Base-by-base conservation (phyloP, 2,888 invertebrate genomes). In the Liodrosophila aerea region DNA sequence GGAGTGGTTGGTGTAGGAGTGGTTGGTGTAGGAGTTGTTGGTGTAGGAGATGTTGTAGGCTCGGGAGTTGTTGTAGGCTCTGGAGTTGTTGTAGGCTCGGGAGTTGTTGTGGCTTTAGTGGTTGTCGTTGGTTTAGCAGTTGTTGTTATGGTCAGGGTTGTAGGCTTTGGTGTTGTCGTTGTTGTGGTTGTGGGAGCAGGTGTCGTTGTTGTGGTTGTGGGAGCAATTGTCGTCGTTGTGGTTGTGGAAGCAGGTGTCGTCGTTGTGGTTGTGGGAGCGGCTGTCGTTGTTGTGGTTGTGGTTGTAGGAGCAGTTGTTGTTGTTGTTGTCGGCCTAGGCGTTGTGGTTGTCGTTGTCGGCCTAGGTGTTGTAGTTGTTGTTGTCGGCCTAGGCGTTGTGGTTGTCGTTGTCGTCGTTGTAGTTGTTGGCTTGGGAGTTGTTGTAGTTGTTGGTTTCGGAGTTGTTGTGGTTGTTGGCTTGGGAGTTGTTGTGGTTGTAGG, bases 141-240 rank as follows among this genome's bases (percentile, higher is more conserved):
- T 15, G 39, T 30, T 12, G n/a, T n/a, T n/a, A n/a, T n/a, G n/a
- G n/a, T n/a, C n/a, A n/a, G n/a, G n/a, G 30, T 15, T 9, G 51
- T 43, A 29, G 54, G 3, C 4, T 22, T 22, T 37, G 8, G 56
- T 11, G 22, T 22, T 11, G 11, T 40, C 0, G 11, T n/a, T 2
- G 22, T n/a, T 11, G 22, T 11, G 1, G 22, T 40, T 12, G 40
- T 22, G 22, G 27, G 40, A 1, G 5, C 9, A 0, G 4, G 5
- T 4, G 29, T 30, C 15, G 43, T 43, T 1, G 43, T 30, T 1
- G 43, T 29, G 9, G 4, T 22, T 11, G 39, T n/a, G n/a, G n/a
- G n/a, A n/a, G n/a, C n/a, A n/a, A n/a, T n/a, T 47, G 22, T 36
- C 52, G 64, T 66, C 53, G 15, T 4, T 49, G 66, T 34, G 29